phyloP scores from a whole-genome alignment of 2,113 vertebrate species.

The Gasterosteus nipponicus region DNA sequence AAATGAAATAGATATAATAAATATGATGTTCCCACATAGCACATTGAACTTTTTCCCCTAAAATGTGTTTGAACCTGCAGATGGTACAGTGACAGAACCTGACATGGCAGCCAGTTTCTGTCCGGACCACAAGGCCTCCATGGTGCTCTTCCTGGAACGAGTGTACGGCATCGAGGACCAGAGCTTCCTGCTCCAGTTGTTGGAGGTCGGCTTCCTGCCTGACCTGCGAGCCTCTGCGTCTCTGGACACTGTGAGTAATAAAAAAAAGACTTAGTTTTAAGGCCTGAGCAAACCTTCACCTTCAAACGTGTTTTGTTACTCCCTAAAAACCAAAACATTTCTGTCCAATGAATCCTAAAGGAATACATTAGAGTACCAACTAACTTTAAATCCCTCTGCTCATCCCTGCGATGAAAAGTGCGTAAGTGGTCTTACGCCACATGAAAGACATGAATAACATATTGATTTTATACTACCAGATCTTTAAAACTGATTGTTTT shows the following conservation, averaged over 20 bases:
- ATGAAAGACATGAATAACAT: not conserved
- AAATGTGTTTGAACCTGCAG: conserved; percentile 71
- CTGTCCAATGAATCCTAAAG: not conserved
- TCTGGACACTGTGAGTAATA: conserved; percentile 89
- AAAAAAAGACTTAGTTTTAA: not conserved
- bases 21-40: not conserved
- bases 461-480: not conserved
- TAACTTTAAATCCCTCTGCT: not conserved
- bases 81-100: conserved; percentile 91
- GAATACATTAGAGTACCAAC: not conserved
- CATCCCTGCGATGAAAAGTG: not conserved
- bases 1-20: not conserved
- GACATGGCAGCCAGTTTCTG: conserved; percentile 96
- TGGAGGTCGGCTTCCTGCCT: conserved; percentile 97
- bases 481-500: not conserved
- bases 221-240: conserved; percentile 93
- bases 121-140: conserved; percentile 96
- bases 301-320: not conserved
- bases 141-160: conserved; percentile 97
- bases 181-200: conserved; percentile 91
- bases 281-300: not conserved
- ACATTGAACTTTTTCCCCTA: not conserved
- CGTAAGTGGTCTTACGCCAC: no score
- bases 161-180: conserved; percentile 97
- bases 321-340: not conserved